These are phyloP conservation scores for Drepana arcuata DNA, from an alignment of 1,140 invertebrate genomes.

Conservation along the genomic window DNA sequence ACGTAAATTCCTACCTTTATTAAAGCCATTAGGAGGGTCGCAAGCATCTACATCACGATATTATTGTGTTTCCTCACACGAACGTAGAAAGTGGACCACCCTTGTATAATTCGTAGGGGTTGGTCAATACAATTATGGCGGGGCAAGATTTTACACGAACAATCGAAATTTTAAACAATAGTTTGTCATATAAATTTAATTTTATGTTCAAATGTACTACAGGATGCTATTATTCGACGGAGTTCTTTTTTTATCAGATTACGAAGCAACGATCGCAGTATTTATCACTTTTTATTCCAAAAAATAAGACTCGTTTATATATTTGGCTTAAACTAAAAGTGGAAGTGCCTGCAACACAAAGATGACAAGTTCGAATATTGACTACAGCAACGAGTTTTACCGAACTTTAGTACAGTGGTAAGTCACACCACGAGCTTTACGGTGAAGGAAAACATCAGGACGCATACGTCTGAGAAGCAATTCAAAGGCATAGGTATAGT, in stretches of 20 bases:
- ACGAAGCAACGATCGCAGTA: no score
- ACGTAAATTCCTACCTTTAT: slow-evolving; percentile 60
- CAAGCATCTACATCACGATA: slow-evolving; percentile 38
- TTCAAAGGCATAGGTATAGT: no score
- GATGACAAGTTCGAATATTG: no score
- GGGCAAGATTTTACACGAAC: slow-evolving; percentile 62
- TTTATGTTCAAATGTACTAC: slow-evolving; percentile 34
- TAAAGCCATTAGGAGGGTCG: slow-evolving; percentile 57
- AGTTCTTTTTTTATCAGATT: neutral
- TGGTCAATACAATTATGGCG: slow-evolving; percentile 62
- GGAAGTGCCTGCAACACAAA: no score
- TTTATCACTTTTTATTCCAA: no score
- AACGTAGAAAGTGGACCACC: slow-evolving; percentile 20
- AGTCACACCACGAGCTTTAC: no score
- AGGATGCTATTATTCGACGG: slow-evolving; percentile 16
- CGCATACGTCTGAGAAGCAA: no score
- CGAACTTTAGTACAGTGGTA: no score
- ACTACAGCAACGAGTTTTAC: no score
- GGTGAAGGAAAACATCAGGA: no score
- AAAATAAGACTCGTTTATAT: no score
- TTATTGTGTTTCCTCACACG: slow-evolving; percentile 53
- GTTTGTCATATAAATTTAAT: slow-evolving; percentile 70
- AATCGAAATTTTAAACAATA: slow-evolving; percentile 69
- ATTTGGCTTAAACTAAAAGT: no score
- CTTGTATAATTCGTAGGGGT: slow-evolving; percentile 25